Percentiles rank a stretch among this genome's conserved stretches.
Evolutionary conservation across 1,140 invertebrate genomes (phyloP).

Genomic region (Battus philenor): DNA sequence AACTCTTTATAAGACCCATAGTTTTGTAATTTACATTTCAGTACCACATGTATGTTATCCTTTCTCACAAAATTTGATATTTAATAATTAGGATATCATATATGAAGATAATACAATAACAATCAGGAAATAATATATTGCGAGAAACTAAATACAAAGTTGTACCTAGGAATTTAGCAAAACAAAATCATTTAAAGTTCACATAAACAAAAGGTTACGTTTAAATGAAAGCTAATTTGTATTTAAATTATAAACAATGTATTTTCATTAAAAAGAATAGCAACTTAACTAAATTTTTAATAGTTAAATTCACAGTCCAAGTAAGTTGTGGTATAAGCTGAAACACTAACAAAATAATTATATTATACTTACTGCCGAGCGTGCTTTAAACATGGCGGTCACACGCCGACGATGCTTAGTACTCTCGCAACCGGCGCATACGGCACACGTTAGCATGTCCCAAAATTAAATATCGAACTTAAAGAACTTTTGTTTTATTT

Average conservation of each 20-base stretch:
- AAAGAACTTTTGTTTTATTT: constrained; percentile 21
- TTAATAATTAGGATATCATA: too few species aligned
- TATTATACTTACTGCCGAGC: constrained; percentile 56
- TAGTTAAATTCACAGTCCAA: not conserved
- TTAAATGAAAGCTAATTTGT: too few species aligned
- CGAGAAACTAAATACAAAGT: not conserved
- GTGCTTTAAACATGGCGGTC: constrained; percentile 67
- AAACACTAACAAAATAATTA: constrained; percentile 47
- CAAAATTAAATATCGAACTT: constrained; percentile 32
- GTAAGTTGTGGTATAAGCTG: constrained; percentile 24
- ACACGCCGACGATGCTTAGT: constrained; percentile 51
- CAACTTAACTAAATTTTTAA: not conserved
- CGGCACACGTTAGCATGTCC: constrained; percentile 40
- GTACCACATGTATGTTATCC: too few species aligned
- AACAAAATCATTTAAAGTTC: too few species aligned
- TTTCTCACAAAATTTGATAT: too few species aligned
- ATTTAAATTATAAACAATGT: too few species aligned
- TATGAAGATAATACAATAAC: too few species aligned
- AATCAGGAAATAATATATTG: not conserved
- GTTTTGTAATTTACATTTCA: too few species aligned
- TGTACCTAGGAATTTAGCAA: not conserved
- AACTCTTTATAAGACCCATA: too few species aligned
- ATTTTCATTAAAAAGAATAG: not conserved
- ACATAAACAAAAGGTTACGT: too few species aligned
- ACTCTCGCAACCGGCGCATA: constrained; percentile 49